phyloP scores from a whole-genome alignment of 2,797 vertebrate species.

The Menidia menidia region DNA sequence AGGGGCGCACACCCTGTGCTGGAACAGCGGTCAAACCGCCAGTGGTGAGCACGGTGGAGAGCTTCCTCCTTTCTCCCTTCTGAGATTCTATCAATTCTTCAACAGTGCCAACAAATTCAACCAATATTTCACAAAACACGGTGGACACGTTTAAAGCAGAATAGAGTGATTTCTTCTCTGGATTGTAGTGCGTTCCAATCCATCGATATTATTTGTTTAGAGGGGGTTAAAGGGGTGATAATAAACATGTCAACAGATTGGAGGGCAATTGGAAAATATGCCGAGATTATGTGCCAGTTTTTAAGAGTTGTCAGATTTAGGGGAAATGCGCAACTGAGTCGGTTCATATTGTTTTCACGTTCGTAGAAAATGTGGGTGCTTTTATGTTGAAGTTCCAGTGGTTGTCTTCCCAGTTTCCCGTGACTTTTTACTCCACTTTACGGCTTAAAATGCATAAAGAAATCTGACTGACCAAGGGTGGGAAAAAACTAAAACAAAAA shows the following conservation, averaged over 20 bases:
- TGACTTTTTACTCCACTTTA: not conserved
- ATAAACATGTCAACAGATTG: too few species aligned
- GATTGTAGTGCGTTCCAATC: not conserved
- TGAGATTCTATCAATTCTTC: constrained; percentile 34
- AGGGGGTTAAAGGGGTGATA: not conserved
- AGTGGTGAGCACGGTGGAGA: fast-evolving
- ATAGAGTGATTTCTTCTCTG: not conserved
- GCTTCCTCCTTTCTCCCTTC: constrained; percentile 34
- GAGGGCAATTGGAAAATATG: not conserved
- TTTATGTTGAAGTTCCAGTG: constrained; percentile 51
- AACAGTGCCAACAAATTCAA: too few species aligned
- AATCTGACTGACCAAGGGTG: not conserved
- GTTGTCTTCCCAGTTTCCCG: constrained; percentile 9
- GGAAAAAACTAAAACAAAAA: not conserved
- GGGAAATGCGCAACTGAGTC: too few species aligned
- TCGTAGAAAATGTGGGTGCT: not conserved
- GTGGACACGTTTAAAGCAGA: not conserved
- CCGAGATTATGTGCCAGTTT: too few species aligned
- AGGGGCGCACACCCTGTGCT: constrained; percentile 49
- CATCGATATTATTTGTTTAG: not conserved
- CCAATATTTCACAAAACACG: not conserved
- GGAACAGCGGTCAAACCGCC: not conserved
- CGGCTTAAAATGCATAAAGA: not conserved
- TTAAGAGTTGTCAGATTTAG: too few species aligned
- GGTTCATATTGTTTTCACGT: not conserved